These are phyloP conservation scores for Diabrotica balteata DNA, from an alignment of 2,888 invertebrate species.

Conservation along the genomic window DNA sequence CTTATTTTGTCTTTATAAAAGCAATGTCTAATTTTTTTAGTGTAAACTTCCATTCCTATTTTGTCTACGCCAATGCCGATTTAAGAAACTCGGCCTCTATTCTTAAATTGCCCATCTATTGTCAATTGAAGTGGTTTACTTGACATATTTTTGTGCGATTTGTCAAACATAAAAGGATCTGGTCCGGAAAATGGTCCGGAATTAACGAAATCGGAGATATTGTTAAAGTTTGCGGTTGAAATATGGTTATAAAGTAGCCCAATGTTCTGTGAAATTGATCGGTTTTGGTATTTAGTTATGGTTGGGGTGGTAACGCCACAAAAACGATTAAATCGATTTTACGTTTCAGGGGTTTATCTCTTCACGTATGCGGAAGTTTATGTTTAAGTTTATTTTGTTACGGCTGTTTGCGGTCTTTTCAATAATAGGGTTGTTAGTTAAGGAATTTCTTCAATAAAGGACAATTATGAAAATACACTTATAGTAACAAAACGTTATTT, in stretches of 20 bases:
- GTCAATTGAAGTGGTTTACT: conserved; percentile 46
- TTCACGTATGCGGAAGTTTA: conserved; percentile 28
- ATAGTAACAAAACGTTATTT: too few species aligned
- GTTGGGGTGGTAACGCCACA: conserved; percentile 35
- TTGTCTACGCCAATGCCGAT: conserved; percentile 4
- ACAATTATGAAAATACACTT: too few species aligned
- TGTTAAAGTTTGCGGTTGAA: conserved; percentile 46
- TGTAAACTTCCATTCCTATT: too few species aligned
- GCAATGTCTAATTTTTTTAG: too few species aligned
- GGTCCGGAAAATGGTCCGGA: conserved; percentile 26
- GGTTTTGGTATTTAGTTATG: conserved; percentile 51
- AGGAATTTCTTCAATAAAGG: too few species aligned
- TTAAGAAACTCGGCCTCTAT: conserved; percentile 4
- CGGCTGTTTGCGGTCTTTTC: conserved; percentile 6
- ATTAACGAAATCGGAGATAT: conserved; percentile 46
- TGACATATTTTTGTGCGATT: conserved; percentile 44
- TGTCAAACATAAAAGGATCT: conserved; percentile 31
- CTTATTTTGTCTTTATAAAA: too few species aligned
- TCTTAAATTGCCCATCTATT: conserved; percentile 25
- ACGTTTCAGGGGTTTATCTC: conserved; percentile 30
- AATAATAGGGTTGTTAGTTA: not conserved
- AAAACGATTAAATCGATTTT: conserved; percentile 41
- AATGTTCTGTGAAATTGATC: conserved; percentile 61
- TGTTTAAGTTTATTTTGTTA: conserved; percentile 8
- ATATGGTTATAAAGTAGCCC: conserved; percentile 51